Base-by-base conservation (phyloP, 2,797 vertebrate genomes). In the Bufotes viridis region DNA sequence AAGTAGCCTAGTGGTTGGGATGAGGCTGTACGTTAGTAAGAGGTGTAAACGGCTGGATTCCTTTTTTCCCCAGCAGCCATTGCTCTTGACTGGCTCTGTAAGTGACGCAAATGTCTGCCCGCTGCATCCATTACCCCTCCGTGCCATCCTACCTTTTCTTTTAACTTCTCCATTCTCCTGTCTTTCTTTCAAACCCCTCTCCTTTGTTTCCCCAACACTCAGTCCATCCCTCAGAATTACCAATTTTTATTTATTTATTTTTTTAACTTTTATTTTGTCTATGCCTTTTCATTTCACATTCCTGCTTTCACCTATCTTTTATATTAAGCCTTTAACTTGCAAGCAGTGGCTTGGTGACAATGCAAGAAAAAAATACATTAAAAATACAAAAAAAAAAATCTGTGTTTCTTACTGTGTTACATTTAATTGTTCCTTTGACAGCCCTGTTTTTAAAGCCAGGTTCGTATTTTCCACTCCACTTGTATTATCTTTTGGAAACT, bases 361-460 rank as follows among this genome's bases (percentile, higher is more conserved):
- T 93, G 93, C 94, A 94, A 95, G 58, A 95, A 96, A 96, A 22
- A 76, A 78, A 78, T n/a, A 94, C 82, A 84, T 69, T 69, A 85
- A 83, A 67, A 89, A 82, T 81, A 85, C 22, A 78, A 60, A 70
- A 89, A 81, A 95, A 96, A 95, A 96, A 95, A 95, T 95, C 84
- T 97, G 97, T 96, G 97, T 98, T 98, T 99, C 97, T 99, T 99
- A 98, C 97, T 97, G 97, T 99, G 97, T 99, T 97, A 99, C 98
- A 97, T 99, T 98, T 99, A 98, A 99, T 97, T 99, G 98, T 99
- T 99, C 98, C 98, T 99, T 99, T 99, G 98, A 99, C 98, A 99
- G 98, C 97, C 98, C 98, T 98, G 98, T 98, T 99, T 99, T 99
- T 99, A 99, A 99, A 99, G 97, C 98, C 98, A 99, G 98, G 98